Percentiles rank a stretch among this genome's conserved stretches.
These are phyloP conservation scores for Baryphthengus martii DNA, from an alignment of 2,113 vertebrate species.

Conservation along the genomic window DNA sequence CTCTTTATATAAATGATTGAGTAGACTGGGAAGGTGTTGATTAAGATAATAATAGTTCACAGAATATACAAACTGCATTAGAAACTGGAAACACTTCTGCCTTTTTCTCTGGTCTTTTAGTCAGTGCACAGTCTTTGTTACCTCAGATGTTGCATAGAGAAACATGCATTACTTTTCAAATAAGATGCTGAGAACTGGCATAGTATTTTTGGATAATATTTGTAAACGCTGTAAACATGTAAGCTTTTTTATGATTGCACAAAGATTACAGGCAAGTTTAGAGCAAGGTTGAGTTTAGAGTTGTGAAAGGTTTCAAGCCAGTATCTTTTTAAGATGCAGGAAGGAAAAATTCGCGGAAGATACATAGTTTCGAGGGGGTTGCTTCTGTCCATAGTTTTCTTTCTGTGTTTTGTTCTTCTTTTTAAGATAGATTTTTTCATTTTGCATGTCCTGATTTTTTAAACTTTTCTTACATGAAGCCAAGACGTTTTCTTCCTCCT, in stretches of 20 bases:
- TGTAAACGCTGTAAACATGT: background rate
- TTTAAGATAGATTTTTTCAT: background rate
- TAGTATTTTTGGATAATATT: background rate
- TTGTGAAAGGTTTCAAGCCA: background rate
- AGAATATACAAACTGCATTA: background rate
- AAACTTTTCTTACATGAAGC: background rate
- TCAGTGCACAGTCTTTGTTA: background rate
- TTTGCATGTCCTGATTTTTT: background rate
- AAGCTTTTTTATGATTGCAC: background rate
- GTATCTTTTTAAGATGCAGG: background rate
- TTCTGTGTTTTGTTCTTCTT: background rate
- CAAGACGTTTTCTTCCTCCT: background rate
- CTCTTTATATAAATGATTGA: background rate
- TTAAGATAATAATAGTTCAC: slow-evolving; percentile 2
- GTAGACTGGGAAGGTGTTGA: background rate
- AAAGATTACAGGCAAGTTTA: background rate
- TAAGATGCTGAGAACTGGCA: background rate
- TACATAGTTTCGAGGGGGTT: background rate
- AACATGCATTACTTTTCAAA: background rate
- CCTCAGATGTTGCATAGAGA: background rate
- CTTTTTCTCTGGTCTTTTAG: background rate
- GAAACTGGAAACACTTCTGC: background rate
- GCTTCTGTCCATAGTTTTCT: background rate
- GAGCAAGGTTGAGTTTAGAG: background rate
- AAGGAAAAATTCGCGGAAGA: background rate